These are phyloP conservation scores for Hyposoter didymator DNA, from an alignment of 2,888 invertebrate species.

Conservation along the genomic window DNA sequence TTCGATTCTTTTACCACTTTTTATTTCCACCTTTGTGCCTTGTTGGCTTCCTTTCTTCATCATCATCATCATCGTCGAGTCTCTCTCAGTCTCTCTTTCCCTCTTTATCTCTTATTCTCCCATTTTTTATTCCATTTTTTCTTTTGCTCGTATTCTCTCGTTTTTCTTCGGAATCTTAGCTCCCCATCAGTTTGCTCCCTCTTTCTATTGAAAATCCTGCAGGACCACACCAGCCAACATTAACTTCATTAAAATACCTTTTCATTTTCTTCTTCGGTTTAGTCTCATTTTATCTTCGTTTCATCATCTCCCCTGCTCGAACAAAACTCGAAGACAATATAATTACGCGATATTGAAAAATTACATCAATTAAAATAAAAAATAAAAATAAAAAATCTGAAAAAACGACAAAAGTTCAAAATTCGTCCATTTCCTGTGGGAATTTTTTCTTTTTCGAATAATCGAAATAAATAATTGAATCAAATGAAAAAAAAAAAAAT, in stretches of 20 bases:
- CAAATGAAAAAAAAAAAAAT: no score
- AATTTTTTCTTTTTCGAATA: no score
- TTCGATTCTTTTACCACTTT: constrained; percentile 74
- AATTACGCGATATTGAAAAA: neutral
- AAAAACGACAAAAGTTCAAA: no score
- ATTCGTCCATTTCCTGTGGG: no score
- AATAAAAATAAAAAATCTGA: no score
- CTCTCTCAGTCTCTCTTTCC: constrained; percentile 58
- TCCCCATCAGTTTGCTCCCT: constrained; percentile 19
- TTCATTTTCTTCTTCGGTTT: neutral
- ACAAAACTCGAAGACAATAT: neutral
- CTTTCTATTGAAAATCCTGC: constrained; percentile 33
- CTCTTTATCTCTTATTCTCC: constrained; percentile 52
- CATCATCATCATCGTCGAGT: constrained; percentile 33
- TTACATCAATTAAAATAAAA: no score
- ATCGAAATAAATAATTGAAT: no score
- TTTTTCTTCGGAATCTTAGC: constrained; percentile 60
- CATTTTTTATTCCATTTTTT: constrained; percentile 68
- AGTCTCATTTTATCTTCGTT: neutral
- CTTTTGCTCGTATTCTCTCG: constrained; percentile 52
- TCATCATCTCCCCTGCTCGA: neutral
- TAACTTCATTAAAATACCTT: constrained; percentile 24
- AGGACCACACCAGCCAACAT: constrained; percentile 18
- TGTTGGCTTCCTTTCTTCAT: constrained; percentile 65
- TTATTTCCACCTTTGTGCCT: constrained; percentile 69